Conservation (phyloP, 2,797 vertebrate species). For the Manis pentadactyla region DNA sequence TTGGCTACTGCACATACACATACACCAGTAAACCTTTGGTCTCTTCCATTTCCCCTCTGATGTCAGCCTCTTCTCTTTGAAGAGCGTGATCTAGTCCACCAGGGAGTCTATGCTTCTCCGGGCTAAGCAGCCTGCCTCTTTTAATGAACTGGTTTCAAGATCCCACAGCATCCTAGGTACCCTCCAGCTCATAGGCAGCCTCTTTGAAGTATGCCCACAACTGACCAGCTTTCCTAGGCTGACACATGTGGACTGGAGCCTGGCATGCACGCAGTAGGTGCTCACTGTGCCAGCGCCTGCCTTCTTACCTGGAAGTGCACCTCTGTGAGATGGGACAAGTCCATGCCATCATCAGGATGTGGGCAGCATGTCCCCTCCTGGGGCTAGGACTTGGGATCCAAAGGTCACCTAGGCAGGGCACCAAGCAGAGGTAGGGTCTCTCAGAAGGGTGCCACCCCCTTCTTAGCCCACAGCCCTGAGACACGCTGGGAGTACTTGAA, state of each 20-base stretch:
- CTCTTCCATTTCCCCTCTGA: slow-evolving; percentile 5
- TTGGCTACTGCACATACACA: background rate
- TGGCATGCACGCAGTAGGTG: background rate
- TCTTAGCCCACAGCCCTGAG: background rate
- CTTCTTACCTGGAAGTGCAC: background rate
- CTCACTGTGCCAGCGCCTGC: fast-evolving
- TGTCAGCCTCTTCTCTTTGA: slow-evolving; percentile 68
- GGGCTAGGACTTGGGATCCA: background rate
- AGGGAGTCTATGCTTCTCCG: slow-evolving; percentile 41
- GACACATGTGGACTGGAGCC: background rate
- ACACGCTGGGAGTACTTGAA: background rate
- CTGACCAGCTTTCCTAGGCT: background rate
- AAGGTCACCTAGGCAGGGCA: background rate
- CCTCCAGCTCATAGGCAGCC: slow-evolving; percentile 15
- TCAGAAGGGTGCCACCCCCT: background rate
- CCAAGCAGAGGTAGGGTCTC: background rate
- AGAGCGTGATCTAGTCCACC: background rate
- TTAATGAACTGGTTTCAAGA: slow-evolving; percentile 58
- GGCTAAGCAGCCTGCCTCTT: slow-evolving; percentile 49
- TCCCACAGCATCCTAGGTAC: background rate
- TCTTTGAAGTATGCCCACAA: slow-evolving; percentile 60
- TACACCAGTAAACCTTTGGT: background rate
- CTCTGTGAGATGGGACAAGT: background rate
- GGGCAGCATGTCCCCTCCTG: background rate
- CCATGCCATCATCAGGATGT: background rate